Conservation (phyloP, 2,113 vertebrate species). For the Sorex araneus region DNA sequence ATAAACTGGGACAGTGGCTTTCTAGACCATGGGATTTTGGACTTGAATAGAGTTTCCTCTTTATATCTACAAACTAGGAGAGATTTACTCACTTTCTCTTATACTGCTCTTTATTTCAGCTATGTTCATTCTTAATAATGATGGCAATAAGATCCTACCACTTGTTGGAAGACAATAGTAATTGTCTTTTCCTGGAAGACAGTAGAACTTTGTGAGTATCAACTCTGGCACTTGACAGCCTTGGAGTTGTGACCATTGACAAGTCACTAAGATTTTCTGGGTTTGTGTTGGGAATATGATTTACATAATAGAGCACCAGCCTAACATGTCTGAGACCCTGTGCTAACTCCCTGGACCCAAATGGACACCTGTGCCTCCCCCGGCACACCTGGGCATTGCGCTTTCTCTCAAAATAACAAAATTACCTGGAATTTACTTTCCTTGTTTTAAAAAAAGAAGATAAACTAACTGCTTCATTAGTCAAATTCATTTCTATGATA, state of each 20-base stretch:
- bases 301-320: too few species aligned
- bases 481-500: not conserved
- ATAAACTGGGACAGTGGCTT: not conserved
- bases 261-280: not conserved
- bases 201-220: not conserved
- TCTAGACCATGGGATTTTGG: not conserved
- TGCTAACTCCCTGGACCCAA: not conserved
- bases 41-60: not conserved
- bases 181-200: not conserved
- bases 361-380: too few species aligned
- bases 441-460: slow-evolving; percentile 7
- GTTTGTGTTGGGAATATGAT: too few species aligned
- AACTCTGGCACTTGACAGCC: not conserved
- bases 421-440: not conserved
- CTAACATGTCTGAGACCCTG: not conserved
- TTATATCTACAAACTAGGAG: slow-evolving; percentile 16
- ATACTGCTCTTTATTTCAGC: slow-evolving; percentile 13
- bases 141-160: slow-evolving; percentile 6
- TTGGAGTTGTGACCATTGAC: not conserved
- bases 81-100: not conserved
- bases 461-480: not conserved
- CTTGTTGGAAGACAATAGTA: slow-evolving; percentile 22
- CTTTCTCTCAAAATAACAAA: not conserved
- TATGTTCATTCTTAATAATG: slow-evolving; percentile 42
- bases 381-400: too few species aligned